Conservation (phyloP, 2,113 vertebrate species). For the Diadophis punctatus region DNA sequence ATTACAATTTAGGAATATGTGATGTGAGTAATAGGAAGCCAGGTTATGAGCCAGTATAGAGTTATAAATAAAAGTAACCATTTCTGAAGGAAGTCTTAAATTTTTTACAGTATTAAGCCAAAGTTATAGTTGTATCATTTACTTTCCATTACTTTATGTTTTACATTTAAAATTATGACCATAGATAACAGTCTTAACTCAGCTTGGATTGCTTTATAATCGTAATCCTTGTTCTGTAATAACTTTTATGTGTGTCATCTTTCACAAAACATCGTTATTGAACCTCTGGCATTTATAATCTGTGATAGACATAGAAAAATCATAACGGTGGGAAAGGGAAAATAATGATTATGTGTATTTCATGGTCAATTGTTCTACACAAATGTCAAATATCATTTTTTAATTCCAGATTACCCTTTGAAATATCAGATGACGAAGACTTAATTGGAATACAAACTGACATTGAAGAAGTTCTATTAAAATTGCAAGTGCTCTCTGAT, state of each 20-base stretch:
- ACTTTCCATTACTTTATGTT: not conserved
- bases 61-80: not conserved
- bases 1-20: not conserved
- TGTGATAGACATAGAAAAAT: not conserved
- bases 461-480: conserved; percentile 79
- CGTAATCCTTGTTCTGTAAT: not conserved
- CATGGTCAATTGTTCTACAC: not conserved
- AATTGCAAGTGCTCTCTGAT: conserved; percentile 74
- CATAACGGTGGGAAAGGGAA: not conserved
- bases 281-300: not conserved
- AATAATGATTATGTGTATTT: not conserved
- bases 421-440: conserved; percentile 75
- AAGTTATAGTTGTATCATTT: not conserved
- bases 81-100: not conserved
- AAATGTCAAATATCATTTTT: not conserved
- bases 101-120: not conserved
- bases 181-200: not conserved
- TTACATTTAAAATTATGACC: not conserved
- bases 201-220: not conserved
- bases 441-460: conserved; percentile 76
- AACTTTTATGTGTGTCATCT: not conserved
- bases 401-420: conserved; percentile 72
- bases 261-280: not conserved
- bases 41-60: not conserved
- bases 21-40: not conserved